Conservation (phyloP, 2,888 invertebrate species). For the Morpho helenor region DNA sequence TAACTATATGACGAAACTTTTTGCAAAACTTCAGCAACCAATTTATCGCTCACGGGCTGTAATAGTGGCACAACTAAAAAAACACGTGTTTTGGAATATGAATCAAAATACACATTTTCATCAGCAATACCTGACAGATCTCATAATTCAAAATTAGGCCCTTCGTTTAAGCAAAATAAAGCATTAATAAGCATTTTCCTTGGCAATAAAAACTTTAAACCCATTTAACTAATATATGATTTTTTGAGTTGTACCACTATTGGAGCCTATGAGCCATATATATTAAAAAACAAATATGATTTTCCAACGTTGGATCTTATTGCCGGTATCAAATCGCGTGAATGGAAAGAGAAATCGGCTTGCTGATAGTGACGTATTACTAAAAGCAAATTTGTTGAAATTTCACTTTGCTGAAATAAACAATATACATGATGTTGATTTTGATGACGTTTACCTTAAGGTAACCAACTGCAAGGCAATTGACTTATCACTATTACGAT, state of each 20-base stretch:
- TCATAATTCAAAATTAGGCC: too few relatives aligned
- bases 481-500: conserved; percentile 13
- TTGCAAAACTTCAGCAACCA: conserved; percentile 4
- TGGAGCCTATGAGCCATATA: too few relatives aligned
- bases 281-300: not conserved
- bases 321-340: conserved; percentile 34
- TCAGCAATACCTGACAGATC: too few relatives aligned
- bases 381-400: conserved; percentile 3
- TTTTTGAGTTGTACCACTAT: too few relatives aligned
- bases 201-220: too few relatives aligned
- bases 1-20: conserved; percentile 20
- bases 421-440: not conserved
- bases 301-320: conserved; percentile 20
- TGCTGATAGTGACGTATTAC: conserved; percentile 11
- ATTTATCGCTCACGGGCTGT: not conserved
- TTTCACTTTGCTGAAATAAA: conserved; percentile 1
- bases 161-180: too few relatives aligned
- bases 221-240: too few relatives aligned
- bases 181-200: too few relatives aligned
- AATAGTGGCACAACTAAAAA: too few relatives aligned
- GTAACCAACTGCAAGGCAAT: conserved; percentile 24
- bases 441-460: conserved; percentile 14
- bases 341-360: conserved; percentile 64
- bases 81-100: too few relatives aligned
- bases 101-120: too few relatives aligned